These are phyloP conservation scores for Hydriomena furcata DNA, from an alignment of 2,888 invertebrate species.

Conservation along the genomic window DNA sequence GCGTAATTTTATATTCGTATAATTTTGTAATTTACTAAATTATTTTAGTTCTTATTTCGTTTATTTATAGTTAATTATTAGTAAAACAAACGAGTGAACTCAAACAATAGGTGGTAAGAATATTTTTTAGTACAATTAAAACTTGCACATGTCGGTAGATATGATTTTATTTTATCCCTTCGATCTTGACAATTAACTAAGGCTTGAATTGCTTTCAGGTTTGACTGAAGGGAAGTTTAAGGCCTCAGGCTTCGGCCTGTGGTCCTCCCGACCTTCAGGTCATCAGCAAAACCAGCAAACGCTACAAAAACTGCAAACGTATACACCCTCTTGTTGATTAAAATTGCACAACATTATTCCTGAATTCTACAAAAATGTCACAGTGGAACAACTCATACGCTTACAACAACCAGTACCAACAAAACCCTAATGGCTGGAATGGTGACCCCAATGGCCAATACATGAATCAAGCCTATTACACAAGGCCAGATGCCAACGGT, in stretches of 20 bases:
- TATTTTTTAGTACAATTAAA: constrained; percentile 29
- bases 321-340: constrained; percentile 33
- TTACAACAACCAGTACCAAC: constrained; percentile 72
- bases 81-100: constrained; percentile 39
- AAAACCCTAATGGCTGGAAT: constrained; percentile 61
- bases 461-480: constrained; percentile 62
- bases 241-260: constrained; percentile 78
- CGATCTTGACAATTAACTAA: too few species aligned
- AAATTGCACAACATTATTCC: constrained; percentile 52
- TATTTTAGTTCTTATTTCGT: constrained; percentile 69
- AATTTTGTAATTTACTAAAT: constrained; percentile 67
- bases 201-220: constrained; percentile 51
- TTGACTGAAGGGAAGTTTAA: constrained; percentile 39
- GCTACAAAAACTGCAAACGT: constrained; percentile 40
- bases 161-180: constrained; percentile 11
- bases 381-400: constrained; percentile 75
- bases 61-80: constrained; percentile 52
- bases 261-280: constrained; percentile 46
- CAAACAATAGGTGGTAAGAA: constrained; percentile 60
- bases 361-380: constrained; percentile 56
- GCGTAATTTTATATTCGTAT: constrained; percentile 53
- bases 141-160: constrained; percentile 58
- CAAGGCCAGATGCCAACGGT: constrained; percentile 56
- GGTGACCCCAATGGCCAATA: constrained; percentile 63
- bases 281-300: constrained; percentile 31